phyloP scores from a whole-genome alignment of 2,888 invertebrate species.

The Chalcis sispes region DNA sequence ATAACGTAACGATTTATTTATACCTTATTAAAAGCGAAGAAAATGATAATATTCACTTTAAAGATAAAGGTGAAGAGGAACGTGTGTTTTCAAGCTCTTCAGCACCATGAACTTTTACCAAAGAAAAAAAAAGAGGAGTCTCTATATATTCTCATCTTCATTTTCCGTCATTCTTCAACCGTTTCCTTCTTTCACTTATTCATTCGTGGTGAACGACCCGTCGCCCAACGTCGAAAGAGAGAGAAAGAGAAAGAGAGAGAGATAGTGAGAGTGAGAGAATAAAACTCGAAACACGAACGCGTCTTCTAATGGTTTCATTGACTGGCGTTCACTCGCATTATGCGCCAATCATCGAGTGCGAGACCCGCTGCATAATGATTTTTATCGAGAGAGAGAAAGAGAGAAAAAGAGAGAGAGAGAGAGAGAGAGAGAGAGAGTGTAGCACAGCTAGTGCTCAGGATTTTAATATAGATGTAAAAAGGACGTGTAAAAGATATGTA shows the following conservation, averaged over 20 bases:
- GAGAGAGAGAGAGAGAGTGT: slow-evolving; percentile 50
- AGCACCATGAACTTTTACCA: background rate
- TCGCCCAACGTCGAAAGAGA: background rate
- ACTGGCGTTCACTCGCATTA: slow-evolving; percentile 45
- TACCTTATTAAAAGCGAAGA: background rate
- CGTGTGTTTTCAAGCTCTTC: slow-evolving; percentile 24
- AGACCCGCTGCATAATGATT: slow-evolving; percentile 39
- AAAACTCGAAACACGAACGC: slow-evolving; percentile 26
- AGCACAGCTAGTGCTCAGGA: no score
- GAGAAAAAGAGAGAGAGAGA: slow-evolving; percentile 55
- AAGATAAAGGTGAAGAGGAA: slow-evolving; percentile 5
- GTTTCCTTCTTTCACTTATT: background rate
- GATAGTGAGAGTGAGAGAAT: background rate
- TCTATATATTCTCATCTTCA: no score
- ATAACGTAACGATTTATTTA: slow-evolving; percentile 16
- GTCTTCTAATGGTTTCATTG: slow-evolving; percentile 49
- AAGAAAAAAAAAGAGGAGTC: slow-evolving; percentile 5
- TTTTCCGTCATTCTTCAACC: no score
- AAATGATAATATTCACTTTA: no score
- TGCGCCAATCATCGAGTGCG: slow-evolving; percentile 43
- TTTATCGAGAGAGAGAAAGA: slow-evolving; percentile 30
- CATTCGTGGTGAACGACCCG: slow-evolving; percentile 40
- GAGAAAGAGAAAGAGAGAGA: background rate
- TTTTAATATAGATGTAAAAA: no score
- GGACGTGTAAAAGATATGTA: no score